Percentiles rank a stretch among this genome's conserved stretches.
Evolutionary conservation across 2,113 vertebrate genomes (phyloP).

Genomic region (Poecilia latipinna): DNA sequence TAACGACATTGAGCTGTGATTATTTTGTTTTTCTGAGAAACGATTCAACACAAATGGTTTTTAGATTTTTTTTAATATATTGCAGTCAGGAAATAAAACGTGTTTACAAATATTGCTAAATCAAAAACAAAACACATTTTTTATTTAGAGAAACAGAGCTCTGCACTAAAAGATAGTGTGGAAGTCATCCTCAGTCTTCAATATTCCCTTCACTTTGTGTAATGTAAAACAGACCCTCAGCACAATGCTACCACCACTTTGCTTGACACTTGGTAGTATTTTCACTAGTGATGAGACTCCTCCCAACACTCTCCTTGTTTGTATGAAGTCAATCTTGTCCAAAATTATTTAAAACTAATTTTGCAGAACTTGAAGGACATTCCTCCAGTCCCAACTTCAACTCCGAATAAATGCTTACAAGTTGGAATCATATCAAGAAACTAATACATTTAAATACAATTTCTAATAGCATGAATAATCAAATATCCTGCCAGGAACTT

Average conservation of each 20-base stretch:
- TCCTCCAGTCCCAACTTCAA: not conserved
- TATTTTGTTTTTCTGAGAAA: not conserved
- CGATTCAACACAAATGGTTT: constrained; percentile 18
- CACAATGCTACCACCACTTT: not conserved
- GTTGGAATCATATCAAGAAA: not conserved
- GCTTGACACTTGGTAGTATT: too few relatives aligned
- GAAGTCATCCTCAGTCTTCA: not conserved
- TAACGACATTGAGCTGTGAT: not conserved
- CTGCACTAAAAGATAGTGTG: not conserved
- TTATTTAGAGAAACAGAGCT: not conserved
- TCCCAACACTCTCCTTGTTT: too few relatives aligned
- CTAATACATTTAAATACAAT: not conserved
- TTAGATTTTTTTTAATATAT: not conserved
- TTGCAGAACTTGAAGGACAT: not conserved
- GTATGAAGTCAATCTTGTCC: not conserved
- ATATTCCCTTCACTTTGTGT: not conserved
- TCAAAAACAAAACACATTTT: not conserved
- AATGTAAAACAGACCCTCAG: not conserved
- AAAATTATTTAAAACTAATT: not conserved
- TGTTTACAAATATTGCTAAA: not conserved
- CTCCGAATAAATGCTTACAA: not conserved
- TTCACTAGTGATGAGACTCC: too few relatives aligned
- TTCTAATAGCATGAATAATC: not conserved
- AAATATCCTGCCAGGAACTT: not conserved
- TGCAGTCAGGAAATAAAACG: not conserved